Conservation (phyloP, 2,888 invertebrate species). For the Coelinius sp. region DNA sequence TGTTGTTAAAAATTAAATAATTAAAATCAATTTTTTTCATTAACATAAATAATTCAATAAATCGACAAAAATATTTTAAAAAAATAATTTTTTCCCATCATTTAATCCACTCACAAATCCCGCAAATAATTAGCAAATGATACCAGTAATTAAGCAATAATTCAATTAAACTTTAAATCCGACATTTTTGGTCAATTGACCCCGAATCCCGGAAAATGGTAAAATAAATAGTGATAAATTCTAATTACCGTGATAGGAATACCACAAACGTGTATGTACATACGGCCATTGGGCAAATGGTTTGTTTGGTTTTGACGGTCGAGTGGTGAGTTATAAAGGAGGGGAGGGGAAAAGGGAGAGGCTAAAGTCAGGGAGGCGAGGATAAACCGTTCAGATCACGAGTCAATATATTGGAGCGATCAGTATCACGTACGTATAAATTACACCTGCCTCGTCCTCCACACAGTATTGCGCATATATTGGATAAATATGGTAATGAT, state of each 20-base stretch:
- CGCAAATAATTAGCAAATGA: neutral
- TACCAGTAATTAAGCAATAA: neutral
- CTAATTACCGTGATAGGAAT: neutral
- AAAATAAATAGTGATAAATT: neutral
- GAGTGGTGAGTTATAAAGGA: too few relatives aligned
- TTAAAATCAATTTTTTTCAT: neutral
- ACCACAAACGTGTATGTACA: neutral
- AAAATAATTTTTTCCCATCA: neutral
- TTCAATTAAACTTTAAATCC: neutral
- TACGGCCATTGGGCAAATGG: neutral
- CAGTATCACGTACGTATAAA: neutral
- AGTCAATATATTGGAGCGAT: conserved; percentile 5
- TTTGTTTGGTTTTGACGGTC: neutral
- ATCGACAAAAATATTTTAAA: neutral
- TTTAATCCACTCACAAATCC: neutral
- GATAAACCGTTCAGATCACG: conserved; percentile 1
- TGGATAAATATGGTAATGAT: neutral
- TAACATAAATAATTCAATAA: neutral
- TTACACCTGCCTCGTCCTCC: neutral
- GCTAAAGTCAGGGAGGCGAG: neutral
- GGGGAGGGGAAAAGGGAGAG: neutral
- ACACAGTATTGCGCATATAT: neutral
- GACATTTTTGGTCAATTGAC: neutral
- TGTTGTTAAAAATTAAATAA: too few relatives aligned
- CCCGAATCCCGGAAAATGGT: neutral